These are phyloP conservation scores for Helicolenus hilgendorfi DNA, from an alignment of 2,797 vertebrate genomes.

Conservation along the genomic window DNA sequence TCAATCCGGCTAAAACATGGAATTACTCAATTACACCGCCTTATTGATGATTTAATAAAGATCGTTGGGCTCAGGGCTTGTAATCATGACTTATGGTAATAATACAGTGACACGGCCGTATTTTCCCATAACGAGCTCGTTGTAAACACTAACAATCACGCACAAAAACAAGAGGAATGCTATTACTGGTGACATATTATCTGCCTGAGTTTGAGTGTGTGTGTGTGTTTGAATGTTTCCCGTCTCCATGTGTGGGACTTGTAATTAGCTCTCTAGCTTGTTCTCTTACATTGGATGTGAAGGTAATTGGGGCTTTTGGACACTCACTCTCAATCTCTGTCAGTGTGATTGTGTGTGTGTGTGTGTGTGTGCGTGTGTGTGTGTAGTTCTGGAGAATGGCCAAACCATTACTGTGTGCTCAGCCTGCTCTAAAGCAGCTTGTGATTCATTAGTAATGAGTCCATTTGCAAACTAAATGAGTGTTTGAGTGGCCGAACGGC, in stretches of 20 bases:
- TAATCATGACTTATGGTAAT: slow-evolving; percentile 77
- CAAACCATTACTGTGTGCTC: slow-evolving; percentile 84
- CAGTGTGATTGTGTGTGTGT: slow-evolving; percentile 33
- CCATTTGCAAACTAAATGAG: slow-evolving; percentile 87
- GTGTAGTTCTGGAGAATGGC: slow-evolving; percentile 75
- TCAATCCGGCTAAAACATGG: slow-evolving; percentile 76
- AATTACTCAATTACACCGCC: slow-evolving; percentile 74
- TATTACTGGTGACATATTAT: slow-evolving; percentile 37
- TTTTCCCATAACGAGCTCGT: slow-evolving; percentile 51
- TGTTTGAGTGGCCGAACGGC: slow-evolving; percentile 73
- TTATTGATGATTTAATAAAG: slow-evolving; percentile 83
- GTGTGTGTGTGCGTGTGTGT: slow-evolving; percentile 35
- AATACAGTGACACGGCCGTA: slow-evolving; percentile 52
- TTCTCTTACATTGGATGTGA: slow-evolving; percentile 78
- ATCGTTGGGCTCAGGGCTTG: slow-evolving; percentile 50
- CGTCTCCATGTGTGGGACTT: slow-evolving; percentile 63
- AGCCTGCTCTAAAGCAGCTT: slow-evolving; percentile 83
- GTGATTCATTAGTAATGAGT: slow-evolving; percentile 88
- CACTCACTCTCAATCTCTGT: slow-evolving; percentile 80
- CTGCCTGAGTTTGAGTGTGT: not conserved
- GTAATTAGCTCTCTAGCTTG: slow-evolving; percentile 82
- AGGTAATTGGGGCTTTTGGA: slow-evolving; percentile 85
- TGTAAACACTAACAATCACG: slow-evolving; percentile 60
- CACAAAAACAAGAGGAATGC: slow-evolving; percentile 35
- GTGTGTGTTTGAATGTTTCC: slow-evolving; percentile 14